Conservation (phyloP, 2,113 vertebrate species). For the Pelmatolapia mariae region DNA sequence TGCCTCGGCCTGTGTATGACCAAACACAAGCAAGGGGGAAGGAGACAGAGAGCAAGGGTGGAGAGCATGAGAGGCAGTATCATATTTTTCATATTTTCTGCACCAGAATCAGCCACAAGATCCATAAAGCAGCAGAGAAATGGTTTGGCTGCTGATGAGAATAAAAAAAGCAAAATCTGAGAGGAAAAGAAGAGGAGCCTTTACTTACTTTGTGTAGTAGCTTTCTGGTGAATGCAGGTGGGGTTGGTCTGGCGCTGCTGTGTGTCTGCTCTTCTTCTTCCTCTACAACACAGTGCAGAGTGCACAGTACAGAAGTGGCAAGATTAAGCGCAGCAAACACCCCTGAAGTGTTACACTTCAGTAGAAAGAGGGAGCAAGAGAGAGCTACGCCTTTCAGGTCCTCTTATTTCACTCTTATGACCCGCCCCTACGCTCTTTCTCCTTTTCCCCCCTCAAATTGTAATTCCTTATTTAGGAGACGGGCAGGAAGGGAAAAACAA, state of each 20-base stretch:
- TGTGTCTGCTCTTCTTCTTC: constrained; percentile 23
- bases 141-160: not conserved
- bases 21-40: not conserved
- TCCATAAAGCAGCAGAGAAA: not conserved
- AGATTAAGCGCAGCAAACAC: constrained; percentile 20
- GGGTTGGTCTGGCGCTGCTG: not conserved
- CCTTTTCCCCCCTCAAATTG: constrained; percentile 34
- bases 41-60: not conserved
- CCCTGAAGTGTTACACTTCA: constrained; percentile 50
- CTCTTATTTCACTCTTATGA: constrained; percentile 47
- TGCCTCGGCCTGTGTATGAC: not conserved
- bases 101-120: not conserved
- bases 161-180: not conserved
- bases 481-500: constrained; percentile 40
- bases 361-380: constrained; percentile 7
- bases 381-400: constrained; percentile 27
- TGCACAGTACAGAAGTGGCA: not conserved
- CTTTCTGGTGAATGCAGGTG: constrained; percentile 42
- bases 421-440: constrained; percentile 41
- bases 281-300: constrained; percentile 15
- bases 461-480: constrained; percentile 70
- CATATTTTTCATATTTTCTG: not conserved
- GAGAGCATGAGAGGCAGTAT: not conserved
- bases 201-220: constrained; percentile 49
- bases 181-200: not conserved